A percentile compares a stretch with the other conserved stretches of the same genome.
phyloP scores from a whole-genome alignment of 2,888 invertebrate species.

The Drosophila fulvimacula region DNA sequence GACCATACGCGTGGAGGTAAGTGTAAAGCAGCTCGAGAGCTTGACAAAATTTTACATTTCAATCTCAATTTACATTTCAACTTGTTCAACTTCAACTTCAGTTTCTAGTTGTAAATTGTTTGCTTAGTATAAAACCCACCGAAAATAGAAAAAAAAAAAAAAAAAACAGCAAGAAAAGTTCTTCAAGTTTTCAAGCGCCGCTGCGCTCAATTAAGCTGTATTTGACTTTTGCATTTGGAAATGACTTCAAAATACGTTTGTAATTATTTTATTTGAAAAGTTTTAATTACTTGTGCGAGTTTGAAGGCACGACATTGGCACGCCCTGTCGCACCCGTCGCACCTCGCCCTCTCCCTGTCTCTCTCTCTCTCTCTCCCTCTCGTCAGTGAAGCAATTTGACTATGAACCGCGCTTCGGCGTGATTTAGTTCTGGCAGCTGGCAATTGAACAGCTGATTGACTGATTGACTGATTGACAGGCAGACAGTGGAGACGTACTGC shows the following conservation, averaged over 20 bases:
- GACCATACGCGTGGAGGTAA: constrained; percentile 97
- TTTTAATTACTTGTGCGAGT: constrained; percentile 75
- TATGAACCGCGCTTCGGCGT: constrained; percentile 1
- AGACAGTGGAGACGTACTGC: constrained; percentile 20
- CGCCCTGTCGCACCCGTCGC: constrained; percentile 17
- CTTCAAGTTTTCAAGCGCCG: constrained; percentile 31
- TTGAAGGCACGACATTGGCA: constrained; percentile 2
- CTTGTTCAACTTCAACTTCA: not conserved
- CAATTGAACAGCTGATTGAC: constrained; percentile 42
- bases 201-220: constrained; percentile 62
- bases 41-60: constrained; percentile 14
- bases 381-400: constrained; percentile 36
- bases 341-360: not conserved
- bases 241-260: constrained; percentile 63
- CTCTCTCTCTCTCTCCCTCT: not conserved
- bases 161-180: too few relatives aligned
- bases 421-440: constrained; percentile 23
- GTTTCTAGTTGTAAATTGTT: constrained; percentile 28
- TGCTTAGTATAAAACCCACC: not conserved
- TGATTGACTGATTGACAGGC: constrained; percentile 39
- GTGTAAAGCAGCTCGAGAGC: constrained; percentile 65
- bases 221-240: constrained; percentile 73
- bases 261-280: constrained; percentile 79
- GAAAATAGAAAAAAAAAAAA: too few relatives aligned
- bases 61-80: not conserved